Evolutionary conservation across 2,113 vertebrate species (phyloP), one percentile per base, ranked within the genome.

Genomic region (Emberiza fucata): DNA sequence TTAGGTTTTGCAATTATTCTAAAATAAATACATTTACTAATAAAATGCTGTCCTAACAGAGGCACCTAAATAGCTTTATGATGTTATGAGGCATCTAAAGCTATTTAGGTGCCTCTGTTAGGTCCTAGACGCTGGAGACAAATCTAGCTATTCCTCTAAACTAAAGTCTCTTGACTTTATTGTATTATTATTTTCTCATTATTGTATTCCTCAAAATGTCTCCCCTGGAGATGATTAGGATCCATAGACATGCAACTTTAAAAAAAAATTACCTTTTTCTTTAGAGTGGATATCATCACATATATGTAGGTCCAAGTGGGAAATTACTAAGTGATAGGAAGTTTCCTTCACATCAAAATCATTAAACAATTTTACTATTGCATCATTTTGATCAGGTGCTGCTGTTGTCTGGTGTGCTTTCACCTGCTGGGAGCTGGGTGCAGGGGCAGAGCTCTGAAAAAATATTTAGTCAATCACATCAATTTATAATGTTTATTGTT

Each of bases 321-420:
- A 99, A 97, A 99, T 99, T 91, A 99, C 98, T 92, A 99, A 98
- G 95, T 99, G 99, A 97, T 99, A 98, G 16, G 99, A 99, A 12
- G 99, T 99, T 97, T 99, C 99, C 14, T 98, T 99, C 47, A 99
- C 99, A 93, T 99, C 99, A 84, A 98, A 98, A 84, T 98, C 98
- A 94, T 76, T 98, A 94, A 99, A 99, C 25, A 99, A 96, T 90
- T 98, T 99, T 72, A 99, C 98, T 98, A 99, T 99, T 47, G 98
- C 98, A 39, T 99, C 99, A 0, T 97, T 98, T 83, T 99, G 98
- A 92, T 99, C 99, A 31, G 98, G 96, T 35, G 98, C 96, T 65
- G 97, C 94, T 47, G 98, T 96, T 17, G 98, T 76, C 96, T 99
- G 99, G 50, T 98, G 98, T 0, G 98, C 95, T 87, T 99, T 99